Percentiles rank a stretch among this genome's conserved stretches.
phyloP scores from a whole-genome alignment of 2,888 invertebrate species.

The Caenorhabditis sinica region DNA sequence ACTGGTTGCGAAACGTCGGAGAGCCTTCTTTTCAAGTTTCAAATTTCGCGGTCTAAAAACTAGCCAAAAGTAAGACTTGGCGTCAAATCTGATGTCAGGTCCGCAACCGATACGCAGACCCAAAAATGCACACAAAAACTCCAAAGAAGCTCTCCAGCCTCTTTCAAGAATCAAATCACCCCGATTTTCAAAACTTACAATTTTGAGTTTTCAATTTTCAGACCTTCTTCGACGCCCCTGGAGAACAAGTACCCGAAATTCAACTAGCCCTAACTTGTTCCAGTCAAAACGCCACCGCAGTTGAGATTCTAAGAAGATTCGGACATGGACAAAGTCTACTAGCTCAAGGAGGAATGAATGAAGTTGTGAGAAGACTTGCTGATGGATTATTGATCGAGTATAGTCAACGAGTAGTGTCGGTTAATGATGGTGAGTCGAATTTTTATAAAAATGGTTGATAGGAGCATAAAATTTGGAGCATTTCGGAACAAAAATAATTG shows the following conservation, averaged over 20 bases:
- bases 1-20: too few relatives aligned
- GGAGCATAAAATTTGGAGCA: neutral
- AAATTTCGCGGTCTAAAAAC: too few relatives aligned
- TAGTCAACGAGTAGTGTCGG: constrained; percentile 58
- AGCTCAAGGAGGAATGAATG: constrained; percentile 68
- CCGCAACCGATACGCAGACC: too few relatives aligned
- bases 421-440: constrained; percentile 67
- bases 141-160: too few relatives aligned
- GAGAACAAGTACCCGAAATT: constrained; percentile 67
- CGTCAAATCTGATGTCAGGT: too few relatives aligned
- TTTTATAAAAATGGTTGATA: neutral
- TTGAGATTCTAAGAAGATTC: constrained; percentile 64
- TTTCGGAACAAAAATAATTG: neutral
- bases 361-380: constrained; percentile 66
- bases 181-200: neutral
- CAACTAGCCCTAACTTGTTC: constrained; percentile 71
- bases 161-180: neutral
- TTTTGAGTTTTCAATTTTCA: constrained; percentile 32
- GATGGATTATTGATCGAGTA: constrained; percentile 70
- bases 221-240: constrained; percentile 77
- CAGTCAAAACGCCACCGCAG: constrained; percentile 71
- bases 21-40: too few relatives aligned
- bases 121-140: too few relatives aligned
- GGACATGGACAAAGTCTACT: constrained; percentile 71
- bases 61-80: too few relatives aligned